Evolutionary conservation across 1,140 invertebrate genomes (phyloP), one percentile per base, ranked within the genome.

Genomic region (Helicoverpa zea): DNA sequence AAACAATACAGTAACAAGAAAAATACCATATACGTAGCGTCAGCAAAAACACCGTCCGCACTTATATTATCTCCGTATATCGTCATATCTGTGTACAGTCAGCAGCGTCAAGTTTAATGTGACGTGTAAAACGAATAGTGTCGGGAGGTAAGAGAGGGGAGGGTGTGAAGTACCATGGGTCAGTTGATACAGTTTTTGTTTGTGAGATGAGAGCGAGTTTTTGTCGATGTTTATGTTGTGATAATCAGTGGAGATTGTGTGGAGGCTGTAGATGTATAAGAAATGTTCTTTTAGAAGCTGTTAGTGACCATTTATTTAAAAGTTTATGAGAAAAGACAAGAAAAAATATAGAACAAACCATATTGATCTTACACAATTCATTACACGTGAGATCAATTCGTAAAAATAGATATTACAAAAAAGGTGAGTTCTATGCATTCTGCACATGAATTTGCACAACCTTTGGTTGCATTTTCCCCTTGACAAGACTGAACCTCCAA

Each of bases 101-200:
- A 82, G 78, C 80, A 79, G 49, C 68, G 83, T 84, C 81, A 80
- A 79, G 81, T 82, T 83, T 81, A 85, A 85, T 85, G 84, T 81
- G 84, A 85, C 81, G 84, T 85, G 81, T 81, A 79, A 83, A 85
- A 85, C 77, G 76, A 77, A 85, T 83, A 81, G 81, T 66, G 56
- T 59, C 56, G 68, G 5, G 49, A 9, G 74, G 64, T 18, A 47
- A 10, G 35, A 13, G 61, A 29, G 66, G 12, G 47, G 66, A 3
- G 7, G 66, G 74, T 11, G 52, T 16, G 10, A 13, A 29, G 16
- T 58, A 75, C 51, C 47, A 58, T 59, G 18, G 49, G 12, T 35
- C n/a, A n/a, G 49, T 76, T 81, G 56, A 16, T 49, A 23, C 23
- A 13, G 0, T 43, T 18, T 43, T 58, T 2, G 2, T 23, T 49